Evolutionary conservation across 2,113 vertebrate species (phyloP).

Genomic region (Alaudala cheleensis): DNA sequence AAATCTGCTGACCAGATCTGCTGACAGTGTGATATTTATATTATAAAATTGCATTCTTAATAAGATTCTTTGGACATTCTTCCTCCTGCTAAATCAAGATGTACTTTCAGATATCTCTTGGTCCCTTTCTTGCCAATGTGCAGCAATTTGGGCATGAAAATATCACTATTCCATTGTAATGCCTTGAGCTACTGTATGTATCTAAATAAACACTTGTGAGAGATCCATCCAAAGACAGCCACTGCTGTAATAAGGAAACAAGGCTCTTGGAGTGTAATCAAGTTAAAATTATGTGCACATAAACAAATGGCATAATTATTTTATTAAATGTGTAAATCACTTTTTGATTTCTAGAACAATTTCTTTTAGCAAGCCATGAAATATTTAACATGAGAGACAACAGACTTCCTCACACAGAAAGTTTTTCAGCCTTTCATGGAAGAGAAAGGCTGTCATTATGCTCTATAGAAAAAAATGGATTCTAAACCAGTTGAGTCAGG

Average conservation of each 20-base stretch:
- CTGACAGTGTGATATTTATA: neutral
- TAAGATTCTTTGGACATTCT: neutral
- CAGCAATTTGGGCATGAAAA: neutral
- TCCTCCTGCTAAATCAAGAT: neutral
- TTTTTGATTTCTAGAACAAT: neutral
- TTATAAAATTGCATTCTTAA: neutral
- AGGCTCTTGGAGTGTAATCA: neutral
- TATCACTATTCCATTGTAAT: neutral
- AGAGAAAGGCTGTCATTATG: neutral
- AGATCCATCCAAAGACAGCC: neutral
- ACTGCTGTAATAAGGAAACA: neutral
- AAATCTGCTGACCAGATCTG: neutral
- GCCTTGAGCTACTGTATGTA: neutral
- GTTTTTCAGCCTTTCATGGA: neutral
- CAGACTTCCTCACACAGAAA: neutral
- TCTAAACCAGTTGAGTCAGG: slow-evolving; percentile 47
- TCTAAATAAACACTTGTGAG: neutral
- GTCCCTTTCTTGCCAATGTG: neutral
- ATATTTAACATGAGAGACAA: neutral
- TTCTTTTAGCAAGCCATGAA: neutral
- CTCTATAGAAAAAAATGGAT: slow-evolving; percentile 10
- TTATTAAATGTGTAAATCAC: slow-evolving; percentile 49
- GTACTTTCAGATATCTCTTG: neutral
- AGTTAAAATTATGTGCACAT: neutral
- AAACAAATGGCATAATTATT: slow-evolving; percentile 6